Base-by-base conservation (phyloP, 2,113 vertebrate species). In the Columba livia region DNA sequence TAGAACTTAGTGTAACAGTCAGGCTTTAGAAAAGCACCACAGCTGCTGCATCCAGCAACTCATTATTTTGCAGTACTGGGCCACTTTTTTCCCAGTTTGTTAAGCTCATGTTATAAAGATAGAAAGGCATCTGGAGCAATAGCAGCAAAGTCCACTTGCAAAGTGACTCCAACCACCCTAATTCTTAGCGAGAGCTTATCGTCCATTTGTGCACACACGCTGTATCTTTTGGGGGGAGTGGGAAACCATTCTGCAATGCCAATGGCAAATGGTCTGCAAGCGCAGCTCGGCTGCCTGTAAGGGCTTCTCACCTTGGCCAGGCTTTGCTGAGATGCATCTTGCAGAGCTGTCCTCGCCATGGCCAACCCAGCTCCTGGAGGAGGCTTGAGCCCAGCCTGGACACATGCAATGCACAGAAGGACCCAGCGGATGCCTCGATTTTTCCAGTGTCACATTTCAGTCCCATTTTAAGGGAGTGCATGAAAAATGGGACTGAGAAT, bases 211-310 rank as follows among this genome's bases (percentile, higher is more conserved):
- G 25, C 44, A 32, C 58, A 26, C 11, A 3, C 3, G 12, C 54
- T 69, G 18, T 75, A 10, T 12, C 50, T 38, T 38, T 38, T 38
- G 38, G 38, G 61, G 42, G 66, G 57, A 79, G 70, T 2, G 1
- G 61, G 79, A 88, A 75, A 53, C 65, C 15, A 9, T 6, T 38
- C 72, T 70, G 70, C 69, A 28, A 8, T 0, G 4, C 28, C 78
- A 75, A 6, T 1, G 19, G 36, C 51, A 60, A 65, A 48, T 0
- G 1, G 60, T 60, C 48, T 36, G 54, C 32, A 34, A 53, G 14
- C 1, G 1, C 65, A 57, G 78, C 70, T 48, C 0, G 0, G 44
- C 29, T 65, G 61, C 67, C 36, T 23, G 38, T 2, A 2, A 79
- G 38, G 32, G 21, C 24, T 75, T 20, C 66, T 77, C 5, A 2